Conservation (phyloP, 2,797 vertebrate genomes). For the Clarias pachynema region DNA sequence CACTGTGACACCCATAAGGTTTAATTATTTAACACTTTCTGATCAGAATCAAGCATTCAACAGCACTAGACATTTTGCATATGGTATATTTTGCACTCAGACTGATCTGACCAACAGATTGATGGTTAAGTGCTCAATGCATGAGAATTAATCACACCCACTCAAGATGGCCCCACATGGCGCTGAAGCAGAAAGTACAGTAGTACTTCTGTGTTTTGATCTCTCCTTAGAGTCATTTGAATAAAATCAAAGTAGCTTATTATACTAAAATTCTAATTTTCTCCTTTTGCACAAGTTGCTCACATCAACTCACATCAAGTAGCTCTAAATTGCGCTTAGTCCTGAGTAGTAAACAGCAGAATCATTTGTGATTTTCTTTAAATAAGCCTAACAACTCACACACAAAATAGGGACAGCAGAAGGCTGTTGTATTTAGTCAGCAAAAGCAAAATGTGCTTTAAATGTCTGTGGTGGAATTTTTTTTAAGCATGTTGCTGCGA, state of each 20-base stretch:
- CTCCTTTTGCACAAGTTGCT: conserved; percentile 8
- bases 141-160: conserved; percentile 1
- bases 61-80: neutral
- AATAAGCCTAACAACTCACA: conserved; percentile 20
- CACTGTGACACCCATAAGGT: neutral
- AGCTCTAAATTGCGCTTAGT: conserved; percentile 37
- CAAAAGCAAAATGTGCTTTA: conserved; percentile 16
- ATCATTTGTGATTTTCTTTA: conserved; percentile 29
- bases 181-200: conserved; percentile 5
- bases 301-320: conserved; percentile 28
- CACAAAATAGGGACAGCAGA: conserved; percentile 24
- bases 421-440: conserved; percentile 2
- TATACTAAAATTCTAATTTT: neutral
- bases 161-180: neutral
- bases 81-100: neutral
- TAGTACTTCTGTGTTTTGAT: conserved; percentile 10
- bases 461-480: conserved; percentile 16
- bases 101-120: neutral
- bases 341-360: conserved; percentile 27
- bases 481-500: conserved; percentile 8
- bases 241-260: neutral
- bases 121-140: conserved; percentile 5
- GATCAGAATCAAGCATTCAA: neutral
- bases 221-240: neutral
- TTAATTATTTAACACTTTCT: neutral